Conservation (phyloP, 2,888 invertebrate genomes). For the Agrotis exclamationis region DNA sequence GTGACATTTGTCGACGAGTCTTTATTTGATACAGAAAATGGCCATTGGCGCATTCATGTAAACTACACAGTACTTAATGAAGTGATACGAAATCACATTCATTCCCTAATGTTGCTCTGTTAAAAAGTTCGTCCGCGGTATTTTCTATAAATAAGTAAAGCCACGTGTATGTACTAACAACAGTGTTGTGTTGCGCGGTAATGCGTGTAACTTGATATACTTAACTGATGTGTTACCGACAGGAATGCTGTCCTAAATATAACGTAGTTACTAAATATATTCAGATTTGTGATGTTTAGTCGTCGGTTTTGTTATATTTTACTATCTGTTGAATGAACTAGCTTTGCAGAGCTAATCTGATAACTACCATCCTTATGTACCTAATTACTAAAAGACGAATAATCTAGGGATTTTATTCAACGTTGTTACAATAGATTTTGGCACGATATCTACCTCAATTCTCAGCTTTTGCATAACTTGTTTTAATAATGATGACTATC, state of each 20-base stretch:
- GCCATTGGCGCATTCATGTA: too few species aligned
- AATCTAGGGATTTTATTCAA: not conserved
- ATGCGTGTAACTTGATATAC: constrained; percentile 59
- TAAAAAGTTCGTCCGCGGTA: constrained; percentile 20
- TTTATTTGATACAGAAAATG: not conserved
- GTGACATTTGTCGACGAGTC: too few species aligned
- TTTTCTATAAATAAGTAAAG: constrained; percentile 59
- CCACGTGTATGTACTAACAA: constrained; percentile 49
- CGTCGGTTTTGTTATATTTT: constrained; percentile 9
- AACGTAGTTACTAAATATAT: constrained; percentile 36
- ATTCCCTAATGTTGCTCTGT: not conserved
- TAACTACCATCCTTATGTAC: not conserved
- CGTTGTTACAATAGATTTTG: too few species aligned
- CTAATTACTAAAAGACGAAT: not conserved
- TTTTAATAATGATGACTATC: not conserved
- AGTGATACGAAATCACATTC: not conserved
- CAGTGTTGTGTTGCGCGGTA: constrained; percentile 55
- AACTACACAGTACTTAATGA: not conserved
- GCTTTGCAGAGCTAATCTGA: not conserved
- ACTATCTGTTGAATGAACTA: not conserved
- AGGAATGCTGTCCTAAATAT: constrained; percentile 51
- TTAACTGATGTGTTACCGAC: constrained; percentile 41
- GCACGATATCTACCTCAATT: not conserved
- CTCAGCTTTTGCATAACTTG: too few species aligned
- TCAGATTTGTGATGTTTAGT: constrained; percentile 8